A percentile compares a stretch with the other conserved stretches of the same genome.
Evolutionary conservation across 2,888 invertebrate species (phyloP).

Genomic region (Parnassius apollo): DNA sequence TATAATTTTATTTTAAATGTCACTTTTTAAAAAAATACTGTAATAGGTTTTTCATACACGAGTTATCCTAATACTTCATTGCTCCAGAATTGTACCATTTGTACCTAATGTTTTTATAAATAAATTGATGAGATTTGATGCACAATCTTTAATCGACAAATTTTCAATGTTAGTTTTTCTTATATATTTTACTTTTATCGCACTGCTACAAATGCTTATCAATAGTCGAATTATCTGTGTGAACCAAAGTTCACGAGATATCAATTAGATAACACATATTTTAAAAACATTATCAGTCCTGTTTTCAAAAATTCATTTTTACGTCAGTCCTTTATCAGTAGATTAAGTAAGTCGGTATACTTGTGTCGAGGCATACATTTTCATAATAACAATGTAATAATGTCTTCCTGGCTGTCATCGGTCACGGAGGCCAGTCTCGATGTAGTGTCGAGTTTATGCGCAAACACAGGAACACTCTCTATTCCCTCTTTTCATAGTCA

Average conservation of each 20-base stretch:
- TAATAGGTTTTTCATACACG: too few species aligned
- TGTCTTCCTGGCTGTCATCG: too few species aligned
- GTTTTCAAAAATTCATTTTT: neutral
- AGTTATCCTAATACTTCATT: neutral
- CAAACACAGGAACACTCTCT: too few species aligned
- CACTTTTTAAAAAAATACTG: too few species aligned
- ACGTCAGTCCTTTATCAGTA: too few species aligned
- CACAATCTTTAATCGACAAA: constrained; percentile 4
- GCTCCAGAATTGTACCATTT: constrained; percentile 1
- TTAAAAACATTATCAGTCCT: constrained; percentile 1
- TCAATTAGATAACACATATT: constrained; percentile 37
- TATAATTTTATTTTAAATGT: too few species aligned
- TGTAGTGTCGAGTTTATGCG: too few species aligned
- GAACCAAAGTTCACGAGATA: constrained; percentile 50
- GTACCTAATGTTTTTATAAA: neutral
- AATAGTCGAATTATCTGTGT: constrained; percentile 38
- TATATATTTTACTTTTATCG: constrained; percentile 19
- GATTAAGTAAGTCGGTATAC: too few species aligned
- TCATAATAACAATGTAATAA: too few species aligned
- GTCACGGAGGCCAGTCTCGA: too few species aligned
- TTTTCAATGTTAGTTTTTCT: constrained; percentile 11
- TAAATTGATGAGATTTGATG: neutral
- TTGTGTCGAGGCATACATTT: too few species aligned
- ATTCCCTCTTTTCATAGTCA: too few species aligned
- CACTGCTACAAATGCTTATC: constrained; percentile 33